A percentile compares a stretch with the other conserved stretches of the same genome.
phyloP scores from a whole-genome alignment of 2,797 vertebrate species.

The Chelon auratus region DNA sequence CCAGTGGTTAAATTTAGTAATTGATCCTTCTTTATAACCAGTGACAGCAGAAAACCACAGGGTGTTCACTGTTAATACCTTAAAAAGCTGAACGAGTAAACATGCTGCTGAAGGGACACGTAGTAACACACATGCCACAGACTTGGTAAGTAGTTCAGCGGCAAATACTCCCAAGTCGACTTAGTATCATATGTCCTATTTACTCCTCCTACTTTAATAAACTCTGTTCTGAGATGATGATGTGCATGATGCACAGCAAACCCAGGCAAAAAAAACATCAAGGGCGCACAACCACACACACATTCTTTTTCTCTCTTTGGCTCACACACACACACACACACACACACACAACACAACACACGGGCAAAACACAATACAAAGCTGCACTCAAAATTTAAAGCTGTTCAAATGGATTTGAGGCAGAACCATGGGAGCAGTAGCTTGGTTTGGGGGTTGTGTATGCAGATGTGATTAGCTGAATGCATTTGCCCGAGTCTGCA shows the following conservation, averaged over 20 bases:
- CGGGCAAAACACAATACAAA: constrained; percentile 29
- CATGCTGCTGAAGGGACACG: constrained; percentile 51
- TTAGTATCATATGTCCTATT: constrained; percentile 69
- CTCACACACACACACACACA: constrained; percentile 17
- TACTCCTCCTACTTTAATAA: constrained; percentile 68
- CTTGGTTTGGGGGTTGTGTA: constrained; percentile 58
- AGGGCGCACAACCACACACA: constrained; percentile 20
- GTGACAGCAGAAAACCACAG: constrained; percentile 55
- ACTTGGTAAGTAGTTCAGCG: constrained; percentile 59
- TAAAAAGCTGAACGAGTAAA: constrained; percentile 70
- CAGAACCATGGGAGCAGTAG: constrained; percentile 67
- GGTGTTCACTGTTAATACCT: constrained; percentile 58
- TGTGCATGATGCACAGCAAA: constrained; percentile 39
- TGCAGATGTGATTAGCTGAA: constrained; percentile 70
- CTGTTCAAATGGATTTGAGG: constrained; percentile 79
- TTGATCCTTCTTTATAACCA: constrained; percentile 61
- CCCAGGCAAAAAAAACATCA: constrained; percentile 34
- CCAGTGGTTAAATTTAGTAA: constrained; percentile 57
- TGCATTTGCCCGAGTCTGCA: constrained; percentile 58
- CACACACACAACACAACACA: constrained; percentile 20
- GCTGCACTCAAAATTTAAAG: constrained; percentile 74
- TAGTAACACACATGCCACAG: constrained; percentile 40
- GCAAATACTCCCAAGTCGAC: constrained; percentile 62
- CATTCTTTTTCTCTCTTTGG: not conserved
- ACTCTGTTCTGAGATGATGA: constrained; percentile 55